Conservation (phyloP, 2,888 invertebrate species). For the Caenorhabditis sp. region DNA sequence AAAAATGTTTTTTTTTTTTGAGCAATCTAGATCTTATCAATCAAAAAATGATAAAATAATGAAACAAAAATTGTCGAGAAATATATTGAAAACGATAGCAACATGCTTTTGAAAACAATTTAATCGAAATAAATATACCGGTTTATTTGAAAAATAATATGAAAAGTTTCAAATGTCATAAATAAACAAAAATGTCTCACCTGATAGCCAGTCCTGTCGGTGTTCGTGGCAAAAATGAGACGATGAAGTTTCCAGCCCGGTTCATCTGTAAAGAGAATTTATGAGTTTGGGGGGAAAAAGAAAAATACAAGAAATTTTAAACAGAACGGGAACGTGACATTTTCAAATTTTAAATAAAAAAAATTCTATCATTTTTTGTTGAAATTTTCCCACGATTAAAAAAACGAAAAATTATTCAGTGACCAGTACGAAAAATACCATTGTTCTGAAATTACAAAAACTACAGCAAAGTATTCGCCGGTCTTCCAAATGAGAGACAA, state of each 20-base stretch:
- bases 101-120: not conserved
- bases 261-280: slow-evolving; percentile 6
- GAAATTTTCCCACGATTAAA: too few relatives aligned
- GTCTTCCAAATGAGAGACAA: not conserved
- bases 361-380: too few relatives aligned
- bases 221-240: slow-evolving; percentile 10
- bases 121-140: not conserved
- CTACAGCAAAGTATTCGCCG: too few relatives aligned
- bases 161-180: not conserved
- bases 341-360: too few relatives aligned
- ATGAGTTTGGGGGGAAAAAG: not conserved
- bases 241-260: slow-evolving; percentile 22
- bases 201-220: slow-evolving; percentile 13
- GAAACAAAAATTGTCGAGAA: not conserved
- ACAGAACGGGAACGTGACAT: too few relatives aligned
- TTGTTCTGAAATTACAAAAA: not conserved
- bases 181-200: slow-evolving; percentile 14
- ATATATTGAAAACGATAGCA: not conserved
- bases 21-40: not conserved
- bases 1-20: not conserved
- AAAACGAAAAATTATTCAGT: too few relatives aligned
- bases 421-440: not conserved
- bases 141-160: not conserved
- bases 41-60: not conserved
- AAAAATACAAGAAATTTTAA: not conserved